Evolutionary conservation across 2,113 vertebrate genomes (phyloP).

Genomic region (Panthera leo): DNA sequence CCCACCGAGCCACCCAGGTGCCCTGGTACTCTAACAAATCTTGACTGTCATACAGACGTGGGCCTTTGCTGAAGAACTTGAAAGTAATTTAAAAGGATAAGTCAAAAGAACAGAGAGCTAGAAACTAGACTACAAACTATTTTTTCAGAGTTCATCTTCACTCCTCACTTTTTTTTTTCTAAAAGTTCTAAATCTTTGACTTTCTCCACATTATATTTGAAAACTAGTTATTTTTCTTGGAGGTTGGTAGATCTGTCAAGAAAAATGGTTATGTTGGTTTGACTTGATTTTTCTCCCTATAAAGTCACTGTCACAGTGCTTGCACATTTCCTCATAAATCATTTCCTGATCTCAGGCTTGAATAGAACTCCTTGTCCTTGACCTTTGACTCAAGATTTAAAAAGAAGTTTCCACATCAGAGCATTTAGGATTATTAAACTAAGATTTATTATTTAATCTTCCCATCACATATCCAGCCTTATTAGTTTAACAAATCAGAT

Average conservation of each 20-base stretch:
- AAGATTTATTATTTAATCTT: not conserved
- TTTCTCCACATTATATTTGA: not conserved
- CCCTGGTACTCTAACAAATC: not conserved
- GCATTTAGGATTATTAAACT: not conserved
- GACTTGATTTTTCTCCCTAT: not conserved
- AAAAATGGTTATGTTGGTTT: not conserved
- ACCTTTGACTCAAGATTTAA: not conserved
- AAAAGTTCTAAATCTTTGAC: not conserved
- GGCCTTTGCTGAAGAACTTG: not conserved
- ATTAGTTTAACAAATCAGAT: not conserved
- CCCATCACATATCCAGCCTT: not conserved
- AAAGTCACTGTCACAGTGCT: not conserved
- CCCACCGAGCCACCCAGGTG: no score
- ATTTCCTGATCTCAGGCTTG: not conserved
- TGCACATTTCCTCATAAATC: constrained; percentile 34
- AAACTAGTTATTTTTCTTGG: not conserved
- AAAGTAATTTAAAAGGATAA: not conserved
- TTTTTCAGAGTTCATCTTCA: not conserved
- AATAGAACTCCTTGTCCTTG: not conserved
- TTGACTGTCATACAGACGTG: not conserved
- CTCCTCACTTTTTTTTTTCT: not conserved
- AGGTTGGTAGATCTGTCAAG: not conserved
- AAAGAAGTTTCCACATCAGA: not conserved
- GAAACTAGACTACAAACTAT: not conserved
- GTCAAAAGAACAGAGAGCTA: not conserved